Evolutionary conservation across 2,113 vertebrate species (phyloP).

Genomic region (Ivindomyrus marchei): DNA sequence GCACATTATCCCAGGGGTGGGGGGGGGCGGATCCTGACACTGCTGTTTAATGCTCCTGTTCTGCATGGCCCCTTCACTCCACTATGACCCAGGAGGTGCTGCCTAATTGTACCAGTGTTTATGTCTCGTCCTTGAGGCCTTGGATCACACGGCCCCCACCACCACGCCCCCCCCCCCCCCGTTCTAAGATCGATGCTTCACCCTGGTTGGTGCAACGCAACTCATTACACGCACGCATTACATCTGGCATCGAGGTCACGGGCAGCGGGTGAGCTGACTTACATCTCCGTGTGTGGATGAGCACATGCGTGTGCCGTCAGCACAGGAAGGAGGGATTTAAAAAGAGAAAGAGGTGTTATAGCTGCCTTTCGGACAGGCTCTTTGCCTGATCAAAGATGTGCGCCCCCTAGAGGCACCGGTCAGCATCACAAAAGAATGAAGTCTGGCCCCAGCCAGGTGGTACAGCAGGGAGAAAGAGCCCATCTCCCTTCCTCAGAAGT

Average conservation of each 20-base stretch:
- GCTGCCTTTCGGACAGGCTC: background rate
- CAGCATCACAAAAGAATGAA: slow-evolving; percentile 44
- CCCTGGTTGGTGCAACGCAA: background rate
- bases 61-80: slow-evolving; percentile 34
- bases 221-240: background rate
- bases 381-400: slow-evolving; percentile 29
- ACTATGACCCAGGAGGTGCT: slow-evolving; percentile 54
- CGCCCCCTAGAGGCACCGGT: slow-evolving; percentile 32
- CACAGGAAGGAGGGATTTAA: background rate
- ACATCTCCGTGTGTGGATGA: background rate
- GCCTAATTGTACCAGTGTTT: slow-evolving; percentile 42
- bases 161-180: too few relatives aligned
- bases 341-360: background rate
- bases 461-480: slow-evolving; percentile 28
- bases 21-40: background rate
- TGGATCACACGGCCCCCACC: background rate
- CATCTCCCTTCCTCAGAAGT: slow-evolving; percentile 33
- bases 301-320: background rate
- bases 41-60: background rate
- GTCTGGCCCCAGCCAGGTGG: slow-evolving; percentile 30
- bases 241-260: background rate
- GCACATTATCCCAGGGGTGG: background rate
- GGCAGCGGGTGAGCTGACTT: background rate
- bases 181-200: background rate
- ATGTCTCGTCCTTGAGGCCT: background rate